Conservation (phyloP, 35 echinoderm and acorn worm genomes). For the Heliocidaris erythrogramma region DNA sequence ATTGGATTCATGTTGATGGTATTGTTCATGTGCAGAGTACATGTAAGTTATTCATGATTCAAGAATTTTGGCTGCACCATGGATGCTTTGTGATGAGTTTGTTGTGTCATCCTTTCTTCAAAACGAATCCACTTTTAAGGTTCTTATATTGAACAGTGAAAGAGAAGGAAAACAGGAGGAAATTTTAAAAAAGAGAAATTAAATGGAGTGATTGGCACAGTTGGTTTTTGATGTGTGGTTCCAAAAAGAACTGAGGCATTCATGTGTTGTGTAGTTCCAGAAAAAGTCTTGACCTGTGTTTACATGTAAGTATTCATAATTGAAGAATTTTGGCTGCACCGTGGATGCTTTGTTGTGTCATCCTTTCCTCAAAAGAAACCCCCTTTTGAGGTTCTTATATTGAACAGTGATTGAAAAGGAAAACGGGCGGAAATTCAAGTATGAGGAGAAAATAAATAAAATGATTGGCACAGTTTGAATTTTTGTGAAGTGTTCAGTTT, state of each 20-base stretch:
- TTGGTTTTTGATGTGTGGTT: background rate
- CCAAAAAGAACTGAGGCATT: background rate
- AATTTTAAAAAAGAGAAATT: background rate
- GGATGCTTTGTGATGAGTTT: background rate
- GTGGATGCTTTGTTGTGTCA: background rate
- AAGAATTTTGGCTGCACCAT: background rate
- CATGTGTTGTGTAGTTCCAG: background rate
- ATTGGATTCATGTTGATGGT: background rate
- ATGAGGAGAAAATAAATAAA: background rate
- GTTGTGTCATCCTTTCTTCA: background rate
- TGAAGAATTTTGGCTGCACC: background rate
- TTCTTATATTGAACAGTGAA: background rate
- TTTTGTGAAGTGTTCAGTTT: background rate
- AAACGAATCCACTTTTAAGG: background rate
- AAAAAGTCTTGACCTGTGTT: no score
- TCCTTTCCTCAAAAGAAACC: background rate
- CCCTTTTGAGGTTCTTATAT: background rate
- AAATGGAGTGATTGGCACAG: background rate
- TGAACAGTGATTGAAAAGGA: background rate
- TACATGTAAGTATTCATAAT: background rate
- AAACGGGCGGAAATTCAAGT: no score
- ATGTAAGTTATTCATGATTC: background rate
- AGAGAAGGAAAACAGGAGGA: background rate
- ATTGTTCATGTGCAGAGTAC: background rate
- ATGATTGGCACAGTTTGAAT: background rate